Evolutionary conservation across 2,113 vertebrate genomes (phyloP).

Genomic region (Orcinus orca): DNA sequence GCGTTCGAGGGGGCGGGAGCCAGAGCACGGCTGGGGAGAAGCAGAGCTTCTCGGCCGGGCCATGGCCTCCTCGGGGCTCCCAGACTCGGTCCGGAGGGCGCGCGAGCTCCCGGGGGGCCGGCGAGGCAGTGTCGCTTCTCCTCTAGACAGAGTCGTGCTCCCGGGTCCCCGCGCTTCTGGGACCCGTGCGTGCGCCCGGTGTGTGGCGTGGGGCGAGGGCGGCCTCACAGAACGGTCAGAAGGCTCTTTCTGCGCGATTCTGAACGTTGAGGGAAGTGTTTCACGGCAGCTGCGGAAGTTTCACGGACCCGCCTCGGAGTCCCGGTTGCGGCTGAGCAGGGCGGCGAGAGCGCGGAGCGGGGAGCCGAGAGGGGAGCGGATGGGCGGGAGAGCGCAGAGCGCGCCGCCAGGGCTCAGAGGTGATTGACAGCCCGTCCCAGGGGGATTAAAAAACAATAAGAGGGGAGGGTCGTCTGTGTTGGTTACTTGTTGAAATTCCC

Average conservation of each 20-base stretch:
- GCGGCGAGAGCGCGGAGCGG: neutral
- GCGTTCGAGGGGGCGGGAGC: too few species aligned
- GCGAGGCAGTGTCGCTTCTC: neutral
- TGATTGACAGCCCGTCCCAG: conserved; percentile 77
- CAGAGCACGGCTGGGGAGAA: too few species aligned
- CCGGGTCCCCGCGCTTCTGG: neutral
- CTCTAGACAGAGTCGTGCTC: neutral
- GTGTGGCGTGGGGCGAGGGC: neutral
- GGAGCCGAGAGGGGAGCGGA: neutral
- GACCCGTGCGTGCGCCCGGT: rapidly evolving
- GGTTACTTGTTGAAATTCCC: conserved; percentile 88
- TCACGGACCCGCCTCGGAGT: neutral
- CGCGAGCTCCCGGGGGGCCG: neutral
- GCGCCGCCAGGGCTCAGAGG: neutral
- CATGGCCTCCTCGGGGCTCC: rapidly evolving
- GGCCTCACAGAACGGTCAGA: neutral
- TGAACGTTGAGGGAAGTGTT: neutral
- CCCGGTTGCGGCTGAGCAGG: neutral
- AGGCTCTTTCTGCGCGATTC: neutral
- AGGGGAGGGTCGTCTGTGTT: conserved; percentile 77
- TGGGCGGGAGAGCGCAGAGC: neutral
- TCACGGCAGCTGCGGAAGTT: neutral
- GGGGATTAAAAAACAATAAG: conserved; percentile 59
- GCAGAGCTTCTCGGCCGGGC: neutral
- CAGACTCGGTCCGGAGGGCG: neutral